Evolutionary conservation across 2,888 invertebrate genomes (phyloP).

Genomic region (Seladonia tumulorum): DNA sequence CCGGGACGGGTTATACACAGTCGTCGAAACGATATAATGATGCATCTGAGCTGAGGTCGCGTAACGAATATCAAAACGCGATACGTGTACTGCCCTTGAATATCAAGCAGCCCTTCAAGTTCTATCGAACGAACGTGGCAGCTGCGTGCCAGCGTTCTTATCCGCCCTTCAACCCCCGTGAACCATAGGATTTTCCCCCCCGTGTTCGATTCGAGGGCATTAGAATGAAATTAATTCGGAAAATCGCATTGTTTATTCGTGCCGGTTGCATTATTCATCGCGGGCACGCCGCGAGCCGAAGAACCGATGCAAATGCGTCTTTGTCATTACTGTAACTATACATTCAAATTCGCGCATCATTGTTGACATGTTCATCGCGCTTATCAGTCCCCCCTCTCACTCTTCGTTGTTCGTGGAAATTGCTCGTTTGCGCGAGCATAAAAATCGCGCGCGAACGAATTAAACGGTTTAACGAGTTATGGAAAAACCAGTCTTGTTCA

Average conservation of each 20-base stretch:
- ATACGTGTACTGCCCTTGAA: conserved; percentile 48
- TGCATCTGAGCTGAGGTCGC: conserved; percentile 61
- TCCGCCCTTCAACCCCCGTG: conserved; percentile 21
- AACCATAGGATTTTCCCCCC: not conserved
- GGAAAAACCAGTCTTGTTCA: not conserved
- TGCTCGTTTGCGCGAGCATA: not conserved
- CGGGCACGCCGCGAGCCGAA: not conserved
- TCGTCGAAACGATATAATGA: conserved; percentile 59
- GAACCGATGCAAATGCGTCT: not conserved
- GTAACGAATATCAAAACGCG: conserved; percentile 71
- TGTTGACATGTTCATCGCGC: not conserved
- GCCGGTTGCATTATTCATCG: not conserved
- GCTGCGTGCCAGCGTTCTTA: conserved; percentile 18
- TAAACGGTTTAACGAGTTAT: not conserved
- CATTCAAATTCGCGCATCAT: not conserved
- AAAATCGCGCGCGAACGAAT: not conserved
- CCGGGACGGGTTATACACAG: conserved; percentile 38
- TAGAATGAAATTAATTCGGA: conserved; percentile 9
- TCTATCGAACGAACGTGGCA: conserved; percentile 39
- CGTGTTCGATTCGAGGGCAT: not conserved
- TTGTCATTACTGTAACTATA: not conserved
- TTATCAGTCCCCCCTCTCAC: not conserved
- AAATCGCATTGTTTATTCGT: conserved; percentile 17
- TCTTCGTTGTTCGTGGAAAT: not conserved
- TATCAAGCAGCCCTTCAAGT: conserved; percentile 61